A percentile compares a stretch with the other conserved stretches of the same genome.
These are phyloP conservation scores for Gymnoscopelus braueri DNA, from an alignment of 2,797 vertebrate species.

Conservation along the genomic window DNA sequence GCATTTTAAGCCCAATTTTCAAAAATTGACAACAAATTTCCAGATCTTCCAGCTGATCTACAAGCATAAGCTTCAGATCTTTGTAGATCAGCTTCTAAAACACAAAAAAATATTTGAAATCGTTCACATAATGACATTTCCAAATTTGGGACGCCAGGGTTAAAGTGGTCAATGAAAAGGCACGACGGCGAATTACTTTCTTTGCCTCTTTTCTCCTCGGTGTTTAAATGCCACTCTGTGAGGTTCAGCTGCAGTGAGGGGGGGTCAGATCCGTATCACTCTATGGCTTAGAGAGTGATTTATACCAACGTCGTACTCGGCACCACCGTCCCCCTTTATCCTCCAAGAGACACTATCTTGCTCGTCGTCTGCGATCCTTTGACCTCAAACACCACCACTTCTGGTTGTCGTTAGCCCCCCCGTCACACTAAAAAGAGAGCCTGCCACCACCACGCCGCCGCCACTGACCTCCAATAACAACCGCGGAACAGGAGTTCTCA, in stretches of 20 bases:
- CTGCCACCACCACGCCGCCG: conserved; percentile 12
- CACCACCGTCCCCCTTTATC: conserved; percentile 32
- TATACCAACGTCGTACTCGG: conserved; percentile 33
- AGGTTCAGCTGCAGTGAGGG: conserved; percentile 11
- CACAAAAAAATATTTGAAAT: too few relatives aligned
- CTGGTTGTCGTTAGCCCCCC: conserved; percentile 28
- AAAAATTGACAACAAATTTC: too few relatives aligned
- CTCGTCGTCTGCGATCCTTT: conserved; percentile 38
- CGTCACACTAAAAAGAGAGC: conserved; percentile 45
- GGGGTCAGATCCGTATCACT: conserved; percentile 12
- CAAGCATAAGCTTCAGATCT: too few relatives aligned
- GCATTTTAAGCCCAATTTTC: too few relatives aligned
- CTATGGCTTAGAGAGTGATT: conserved; percentile 29
- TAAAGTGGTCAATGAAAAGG: conserved; percentile 2
- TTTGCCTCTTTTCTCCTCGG: conserved; percentile 19
- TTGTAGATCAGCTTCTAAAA: too few relatives aligned
- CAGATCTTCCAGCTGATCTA: too few relatives aligned
- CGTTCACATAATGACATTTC: too few relatives aligned
- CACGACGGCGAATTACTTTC: conserved; percentile 8
- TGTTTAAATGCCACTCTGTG: conserved; percentile 17
- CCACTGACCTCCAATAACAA: conserved; percentile 9
- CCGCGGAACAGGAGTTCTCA: conserved; percentile 28
- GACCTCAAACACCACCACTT: conserved; percentile 36
- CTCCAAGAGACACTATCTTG: conserved; percentile 49
- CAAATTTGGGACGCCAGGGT: too few relatives aligned